phyloP scores from a whole-genome alignment of 2,113 vertebrate genomes.

The Melanerpes aurifrons region DNA sequence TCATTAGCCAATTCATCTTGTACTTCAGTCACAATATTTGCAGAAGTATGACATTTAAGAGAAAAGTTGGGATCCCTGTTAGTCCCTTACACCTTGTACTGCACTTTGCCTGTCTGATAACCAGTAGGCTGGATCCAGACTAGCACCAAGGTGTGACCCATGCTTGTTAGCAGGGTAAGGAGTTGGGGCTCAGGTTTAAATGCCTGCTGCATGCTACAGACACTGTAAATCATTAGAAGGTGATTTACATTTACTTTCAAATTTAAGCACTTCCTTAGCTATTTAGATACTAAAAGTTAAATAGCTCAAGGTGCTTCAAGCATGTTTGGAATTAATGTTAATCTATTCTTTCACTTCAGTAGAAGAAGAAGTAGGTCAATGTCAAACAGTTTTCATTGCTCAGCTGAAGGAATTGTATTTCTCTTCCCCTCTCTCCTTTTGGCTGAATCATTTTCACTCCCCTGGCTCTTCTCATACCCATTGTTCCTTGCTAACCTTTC shows the following conservation, averaged over 20 bases:
- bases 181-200: not conserved
- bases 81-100: not conserved
- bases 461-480: not conserved
- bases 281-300: not conserved
- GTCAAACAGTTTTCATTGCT: not conserved
- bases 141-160: not conserved
- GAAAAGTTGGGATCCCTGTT: not conserved
- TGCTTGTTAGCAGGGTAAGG: not conserved
- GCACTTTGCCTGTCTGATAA: not conserved
- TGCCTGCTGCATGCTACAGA: not conserved
- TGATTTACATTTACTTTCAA: not conserved
- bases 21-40: not conserved
- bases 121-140: not conserved
- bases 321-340: not conserved
- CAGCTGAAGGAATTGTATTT: not conserved
- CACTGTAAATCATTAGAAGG: not conserved
- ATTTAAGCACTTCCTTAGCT: not conserved
- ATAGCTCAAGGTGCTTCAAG: not conserved
- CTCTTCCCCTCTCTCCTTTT: not conserved
- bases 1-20: not conserved
- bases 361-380: not conserved
- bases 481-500: constrained; percentile 24
- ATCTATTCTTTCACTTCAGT: not conserved
- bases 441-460: not conserved
- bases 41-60: not conserved